phyloP scores from a whole-genome alignment of 2,888 invertebrate genomes.

The Monopis laevigella region DNA sequence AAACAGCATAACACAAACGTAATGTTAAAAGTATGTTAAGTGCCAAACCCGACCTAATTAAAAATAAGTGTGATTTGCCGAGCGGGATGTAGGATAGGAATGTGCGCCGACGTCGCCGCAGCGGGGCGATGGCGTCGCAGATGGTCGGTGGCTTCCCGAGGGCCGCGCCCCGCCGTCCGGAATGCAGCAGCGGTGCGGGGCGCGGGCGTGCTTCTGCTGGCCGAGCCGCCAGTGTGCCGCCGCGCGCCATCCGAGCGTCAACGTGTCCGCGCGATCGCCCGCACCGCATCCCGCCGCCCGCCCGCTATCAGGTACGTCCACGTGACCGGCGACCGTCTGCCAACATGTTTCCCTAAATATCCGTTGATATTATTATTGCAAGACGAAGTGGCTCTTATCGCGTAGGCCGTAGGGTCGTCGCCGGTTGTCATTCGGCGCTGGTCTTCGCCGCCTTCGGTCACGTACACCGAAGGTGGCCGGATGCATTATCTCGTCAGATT shows the following conservation, averaged over 20 bases:
- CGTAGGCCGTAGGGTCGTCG: constrained; percentile 51
- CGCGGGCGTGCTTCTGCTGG: constrained; percentile 48
- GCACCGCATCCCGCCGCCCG: constrained; percentile 16
- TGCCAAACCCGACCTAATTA: too few relatives aligned
- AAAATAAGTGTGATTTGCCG: too few relatives aligned
- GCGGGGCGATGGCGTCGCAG: not conserved
- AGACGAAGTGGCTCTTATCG: constrained; percentile 56
- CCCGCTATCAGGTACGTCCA: constrained; percentile 50
- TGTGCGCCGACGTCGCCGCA: too few relatives aligned
- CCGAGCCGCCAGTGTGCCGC: constrained; percentile 43
- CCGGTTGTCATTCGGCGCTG: constrained; percentile 16
- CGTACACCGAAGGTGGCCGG: constrained; percentile 5
- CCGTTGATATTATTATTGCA: too few relatives aligned
- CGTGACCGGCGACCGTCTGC: not conserved
- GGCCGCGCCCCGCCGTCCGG: constrained; percentile 6
- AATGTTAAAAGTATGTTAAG: too few relatives aligned
- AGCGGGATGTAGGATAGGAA: too few relatives aligned
- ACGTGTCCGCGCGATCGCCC: constrained; percentile 30
- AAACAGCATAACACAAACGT: too few relatives aligned
- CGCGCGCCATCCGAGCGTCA: constrained; percentile 57
- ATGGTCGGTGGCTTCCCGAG: constrained; percentile 32
- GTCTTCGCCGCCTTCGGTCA: constrained; percentile 13
- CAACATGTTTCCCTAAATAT: too few relatives aligned
- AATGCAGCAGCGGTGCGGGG: constrained; percentile 42
- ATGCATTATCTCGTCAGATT: not conserved